Evolutionary conservation across 2,888 invertebrate genomes (phyloP), one percentile per base, ranked within the genome.

Genomic region (Cinara cedri): DNA sequence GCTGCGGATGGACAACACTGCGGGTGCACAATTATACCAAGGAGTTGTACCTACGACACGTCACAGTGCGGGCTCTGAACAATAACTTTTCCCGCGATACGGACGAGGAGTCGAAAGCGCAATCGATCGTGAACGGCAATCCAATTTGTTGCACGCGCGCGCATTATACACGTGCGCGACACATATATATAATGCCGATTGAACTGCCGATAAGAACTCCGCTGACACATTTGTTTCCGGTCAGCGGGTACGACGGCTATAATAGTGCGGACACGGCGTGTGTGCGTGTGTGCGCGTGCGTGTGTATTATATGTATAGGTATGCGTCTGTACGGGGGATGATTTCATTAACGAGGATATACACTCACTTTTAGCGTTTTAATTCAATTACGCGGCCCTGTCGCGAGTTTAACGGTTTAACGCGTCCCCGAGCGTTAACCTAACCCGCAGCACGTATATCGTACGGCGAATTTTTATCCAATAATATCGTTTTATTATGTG

Each of bases 71-170:
- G n/a, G n/a, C n/a, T n/a, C n/a, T n/a, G n/a, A n/a, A n/a, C n/a
- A n/a, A 26, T 60, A 60, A 63, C 19, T 63, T 11, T 13, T 6
- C 13, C 34, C 42, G 19, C n/a, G n/a, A n/a, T 19, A 34, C 34
- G 21, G 42, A 34, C 34, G 34, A 55, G 54, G 42, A 42, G n/a
- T n/a, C 54, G 54, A 54, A 42, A 21, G n/a, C 42, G 14, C 3
- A 42, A 42, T 55, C 54, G 21, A 70, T 51, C 19, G 34, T 21
- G 70, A 70, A 19, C 34, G 21, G 19, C 34, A 70, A 70, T 70
- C 34, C 54, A 21, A 70, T 70, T 55, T 34, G 70, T 70, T 21
- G n/a, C n/a, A 70, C 70, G 19, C 70, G 70, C 34, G 6, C 34
- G 34, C 6, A 34, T 34, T 34, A 70, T n/a, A n/a, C n/a, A n/a